Base-by-base conservation (phyloP, 2,113 vertebrate species). In the Actinemys pallida region DNA sequence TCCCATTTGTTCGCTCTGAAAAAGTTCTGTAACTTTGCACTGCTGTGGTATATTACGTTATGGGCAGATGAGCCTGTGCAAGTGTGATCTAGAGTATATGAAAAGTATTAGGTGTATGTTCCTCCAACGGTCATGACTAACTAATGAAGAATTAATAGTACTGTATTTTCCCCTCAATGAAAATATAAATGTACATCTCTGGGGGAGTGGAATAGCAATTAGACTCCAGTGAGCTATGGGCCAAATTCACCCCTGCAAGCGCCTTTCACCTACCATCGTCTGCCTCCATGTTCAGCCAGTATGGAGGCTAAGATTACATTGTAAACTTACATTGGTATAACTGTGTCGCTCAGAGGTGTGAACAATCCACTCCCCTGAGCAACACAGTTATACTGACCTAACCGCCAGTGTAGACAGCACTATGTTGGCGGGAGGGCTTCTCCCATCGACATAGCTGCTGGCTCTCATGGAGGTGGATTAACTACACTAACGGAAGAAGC, bases 121-220 rank as follows among this genome's bases (percentile, higher is more conserved):
- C 12, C 2, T 1, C 0, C 19, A 52, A 16, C 22, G n/a, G 47
- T 57, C 53, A 47, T 10, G 49, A 76, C 10, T 42, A 13, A 76
- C 13, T 29, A 49, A 83, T 59, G 35, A 82, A 75, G 27, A 69
- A n/a, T 42, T 76, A 42, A 45, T 45, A 13, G n/a, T 80, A 52
- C 1, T 52, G 2, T 11, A 14, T 50, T 50, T 50, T 50, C 50
- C 50, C 49, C 13, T 50, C 50, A 50, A 50, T 50, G 14, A 50
- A 50, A 50, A 50, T 50, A 50, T 50, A 50, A 50, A 50, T 52
- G 2, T 11, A 11, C 20, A 76, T 6, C 10, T 76, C 42, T 45
- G 22, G 22, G 24, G 72, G 20, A 42, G 22, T 45, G 24, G 39
- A 11, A 6, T 76, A 76, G 72, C 22, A 13, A 78, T 27, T 24